phyloP scores from a whole-genome alignment of 2,797 vertebrate genomes.

The Cetoscarus ocellatus region DNA sequence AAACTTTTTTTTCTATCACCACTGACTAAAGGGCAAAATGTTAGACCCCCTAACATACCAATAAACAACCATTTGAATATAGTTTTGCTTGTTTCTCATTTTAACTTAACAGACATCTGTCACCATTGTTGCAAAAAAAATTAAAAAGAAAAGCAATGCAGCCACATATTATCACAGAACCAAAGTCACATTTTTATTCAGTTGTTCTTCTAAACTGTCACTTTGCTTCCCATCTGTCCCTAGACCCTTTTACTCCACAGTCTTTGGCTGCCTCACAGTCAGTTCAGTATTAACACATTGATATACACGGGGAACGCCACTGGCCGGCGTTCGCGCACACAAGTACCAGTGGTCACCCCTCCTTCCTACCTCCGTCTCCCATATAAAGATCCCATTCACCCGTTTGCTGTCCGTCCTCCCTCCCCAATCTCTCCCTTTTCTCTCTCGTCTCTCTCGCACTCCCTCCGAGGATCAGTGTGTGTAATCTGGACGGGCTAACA shows the following conservation, averaged over 20 bases:
- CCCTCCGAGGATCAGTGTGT: conserved; percentile 70
- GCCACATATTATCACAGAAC: conserved; percentile 82
- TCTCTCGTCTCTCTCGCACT: conserved; percentile 41
- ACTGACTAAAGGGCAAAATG: conserved; percentile 87
- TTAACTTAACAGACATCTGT: conserved; percentile 90
- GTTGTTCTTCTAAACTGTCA: conserved; percentile 68
- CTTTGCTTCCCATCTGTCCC: conserved; percentile 61
- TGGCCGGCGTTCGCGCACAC: conserved; percentile 77
- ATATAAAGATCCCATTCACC: conserved; percentile 79
- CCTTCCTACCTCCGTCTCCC: conserved; percentile 62
- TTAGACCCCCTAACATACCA: conserved; percentile 88
- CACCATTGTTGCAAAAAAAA: conserved; percentile 82
- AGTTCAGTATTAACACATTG: conserved; percentile 85
- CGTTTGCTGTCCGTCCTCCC: conserved; percentile 49
- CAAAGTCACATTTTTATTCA: conserved; percentile 87
- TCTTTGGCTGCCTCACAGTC: conserved; percentile 87
- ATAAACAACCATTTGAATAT: conserved; percentile 87
- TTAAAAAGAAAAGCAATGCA: conserved; percentile 73
- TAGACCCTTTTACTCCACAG: conserved; percentile 68
- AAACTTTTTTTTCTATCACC: conserved; percentile 85
- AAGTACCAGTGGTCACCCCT: conserved; percentile 86
- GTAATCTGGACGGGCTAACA: conserved; percentile 71
- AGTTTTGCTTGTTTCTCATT: conserved; percentile 83
- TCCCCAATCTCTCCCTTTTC: conserved; percentile 16
- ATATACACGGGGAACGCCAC: conserved; percentile 87